phyloP scores from a whole-genome alignment of 2,797 vertebrate genomes.

The Mormyrops boulengeri region DNA sequence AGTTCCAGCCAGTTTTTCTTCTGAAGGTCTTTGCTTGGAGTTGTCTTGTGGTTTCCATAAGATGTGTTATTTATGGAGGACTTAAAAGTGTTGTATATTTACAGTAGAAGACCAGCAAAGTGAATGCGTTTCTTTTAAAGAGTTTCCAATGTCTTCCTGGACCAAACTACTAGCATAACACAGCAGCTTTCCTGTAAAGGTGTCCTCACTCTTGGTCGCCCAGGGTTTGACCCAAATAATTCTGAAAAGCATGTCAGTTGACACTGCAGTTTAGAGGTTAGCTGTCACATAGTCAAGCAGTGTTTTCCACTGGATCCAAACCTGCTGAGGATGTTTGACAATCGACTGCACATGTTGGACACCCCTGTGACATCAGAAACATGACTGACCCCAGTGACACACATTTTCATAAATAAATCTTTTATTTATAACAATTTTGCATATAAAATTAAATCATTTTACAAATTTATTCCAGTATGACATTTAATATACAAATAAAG shows the following conservation, averaged over 20 bases:
- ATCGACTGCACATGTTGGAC: neutral
- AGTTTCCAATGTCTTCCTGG: conserved; percentile 75
- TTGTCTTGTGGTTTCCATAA: neutral
- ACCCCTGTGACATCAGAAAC: neutral
- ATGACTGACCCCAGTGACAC: conserved; percentile 21
- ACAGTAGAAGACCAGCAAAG: conserved; percentile 52
- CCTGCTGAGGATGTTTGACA: neutral
- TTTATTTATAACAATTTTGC: conserved; percentile 55
- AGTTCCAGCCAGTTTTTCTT: neutral
- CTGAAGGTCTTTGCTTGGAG: neutral
- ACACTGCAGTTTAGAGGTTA: neutral
- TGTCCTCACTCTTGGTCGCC: neutral
- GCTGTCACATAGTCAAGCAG: neutral
- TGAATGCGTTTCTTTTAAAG: conserved; percentile 67
- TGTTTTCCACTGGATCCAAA: neutral
- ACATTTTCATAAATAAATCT: conserved; percentile 77
- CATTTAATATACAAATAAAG: conserved; percentile 50
- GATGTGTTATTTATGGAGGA: conserved; percentile 1
- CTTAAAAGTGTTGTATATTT: conserved; percentile 55
- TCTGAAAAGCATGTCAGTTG: neutral
- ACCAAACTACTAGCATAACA: conserved; percentile 73
- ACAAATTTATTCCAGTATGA: conserved; percentile 81
- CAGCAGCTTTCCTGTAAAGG: conserved; percentile 35
- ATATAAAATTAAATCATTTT: conserved; percentile 80
- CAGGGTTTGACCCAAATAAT: neutral